These are phyloP conservation scores for Oligia strigilis DNA, from an alignment of 2,888 invertebrate species.

Conservation along the genomic window DNA sequence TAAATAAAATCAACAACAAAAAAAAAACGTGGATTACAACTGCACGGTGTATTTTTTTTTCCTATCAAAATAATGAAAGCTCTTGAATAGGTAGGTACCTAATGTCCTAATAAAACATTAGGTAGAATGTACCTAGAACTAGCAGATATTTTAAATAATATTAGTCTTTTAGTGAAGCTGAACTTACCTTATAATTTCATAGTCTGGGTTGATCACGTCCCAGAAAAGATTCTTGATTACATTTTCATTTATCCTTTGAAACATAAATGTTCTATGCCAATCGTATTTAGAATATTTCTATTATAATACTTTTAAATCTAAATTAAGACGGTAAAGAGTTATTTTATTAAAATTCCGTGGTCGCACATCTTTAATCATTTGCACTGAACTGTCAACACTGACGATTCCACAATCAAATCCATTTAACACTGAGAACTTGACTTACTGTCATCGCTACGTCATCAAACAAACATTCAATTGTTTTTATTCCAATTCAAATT, in stretches of 20 bases:
- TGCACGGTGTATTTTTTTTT: neutral
- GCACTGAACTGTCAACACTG: slow-evolving; percentile 80
- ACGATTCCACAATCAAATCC: slow-evolving; percentile 49
- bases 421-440: slow-evolving; percentile 14
- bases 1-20: neutral
- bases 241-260: slow-evolving; percentile 14
- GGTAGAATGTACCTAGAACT: neutral
- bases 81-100: too few relatives aligned
- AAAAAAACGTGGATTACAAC: neutral
- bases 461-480: slow-evolving; percentile 14
- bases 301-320: slow-evolving; percentile 1
- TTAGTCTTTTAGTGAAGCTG: neutral
- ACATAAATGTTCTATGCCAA: slow-evolving; percentile 4
- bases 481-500: slow-evolving; percentile 39
- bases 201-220: slow-evolving; percentile 12
- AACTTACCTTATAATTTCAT: slow-evolving; percentile 50
- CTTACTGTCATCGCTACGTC: neutral
- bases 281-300: neutral
- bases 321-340: neutral
- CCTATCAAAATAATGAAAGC: neutral
- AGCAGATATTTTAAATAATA: neutral
- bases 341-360: slow-evolving; percentile 67
- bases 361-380: slow-evolving; percentile 77
- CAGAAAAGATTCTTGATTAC: slow-evolving; percentile 27
- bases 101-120: neutral